These are phyloP conservation scores for Nemopilema nomurai DNA, from an alignment of 30 jellyfish, hydroid and myxozoan species.

Conservation along the genomic window DNA sequence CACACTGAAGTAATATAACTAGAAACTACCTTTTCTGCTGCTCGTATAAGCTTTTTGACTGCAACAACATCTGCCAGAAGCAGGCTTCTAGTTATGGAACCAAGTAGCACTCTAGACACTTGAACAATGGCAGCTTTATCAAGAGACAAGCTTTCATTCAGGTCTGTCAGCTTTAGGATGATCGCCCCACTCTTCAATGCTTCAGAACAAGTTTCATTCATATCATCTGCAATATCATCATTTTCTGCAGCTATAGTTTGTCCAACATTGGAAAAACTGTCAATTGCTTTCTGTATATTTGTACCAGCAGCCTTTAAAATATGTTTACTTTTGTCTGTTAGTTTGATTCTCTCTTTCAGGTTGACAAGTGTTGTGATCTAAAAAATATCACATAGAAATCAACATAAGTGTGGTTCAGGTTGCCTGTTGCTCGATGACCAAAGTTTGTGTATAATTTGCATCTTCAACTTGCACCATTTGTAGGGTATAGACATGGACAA, in stretches of 20 bases:
- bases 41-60: constrained; percentile 61
- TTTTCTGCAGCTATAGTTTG: constrained; percentile 70
- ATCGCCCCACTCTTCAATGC: constrained; percentile 75
- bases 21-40: constrained; percentile 75
- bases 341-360: constrained; percentile 53
- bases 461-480: too few relatives aligned
- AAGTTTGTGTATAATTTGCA: too few relatives aligned
- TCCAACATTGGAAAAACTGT: constrained; percentile 65
- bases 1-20: too few relatives aligned
- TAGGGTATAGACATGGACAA: too few relatives aligned
- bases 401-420: too few relatives aligned
- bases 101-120: constrained; percentile 75
- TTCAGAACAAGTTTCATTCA: constrained; percentile 82
- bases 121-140: constrained; percentile 74
- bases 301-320: constrained; percentile 48
- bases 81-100: constrained; percentile 81
- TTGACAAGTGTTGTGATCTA: constrained; percentile 77
- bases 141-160: constrained; percentile 18
- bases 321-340: constrained; percentile 48
- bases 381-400: neutral
- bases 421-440: too few relatives aligned
- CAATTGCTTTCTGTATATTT: constrained; percentile 68
- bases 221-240: constrained; percentile 70
- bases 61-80: constrained; percentile 87
- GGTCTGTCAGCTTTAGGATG: constrained; percentile 37